phyloP scores from a whole-genome alignment of 2,888 invertebrate genomes.

The Podabrus alpinus region DNA sequence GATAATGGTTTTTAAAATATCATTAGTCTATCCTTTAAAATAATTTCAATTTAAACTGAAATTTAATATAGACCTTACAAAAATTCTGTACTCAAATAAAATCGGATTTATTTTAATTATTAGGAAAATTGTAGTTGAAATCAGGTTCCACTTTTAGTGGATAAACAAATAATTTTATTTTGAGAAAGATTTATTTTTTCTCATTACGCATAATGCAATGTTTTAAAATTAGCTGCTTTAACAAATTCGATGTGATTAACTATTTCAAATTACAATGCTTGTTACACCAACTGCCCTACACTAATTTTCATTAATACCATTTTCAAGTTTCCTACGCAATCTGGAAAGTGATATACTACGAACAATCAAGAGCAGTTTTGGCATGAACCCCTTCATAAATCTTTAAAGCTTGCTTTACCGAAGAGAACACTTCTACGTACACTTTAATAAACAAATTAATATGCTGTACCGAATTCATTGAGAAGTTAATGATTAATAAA shows the following conservation, averaged over 20 bases:
- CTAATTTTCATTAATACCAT: conserved; percentile 15
- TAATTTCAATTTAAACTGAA: conserved; percentile 33
- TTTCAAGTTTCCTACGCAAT: conserved; percentile 10
- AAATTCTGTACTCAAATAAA: not conserved
- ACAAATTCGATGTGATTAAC: conserved; percentile 19
- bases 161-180: not conserved
- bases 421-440: conserved; percentile 7
- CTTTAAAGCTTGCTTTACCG: conserved; percentile 5
- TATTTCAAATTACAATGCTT: conserved; percentile 18
- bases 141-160: not conserved
- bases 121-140: not conserved
- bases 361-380: conserved; percentile 19
- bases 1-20: conserved; percentile 32
- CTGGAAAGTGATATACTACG: conserved; percentile 18
- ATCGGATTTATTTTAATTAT: not conserved
- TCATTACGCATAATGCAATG: not conserved
- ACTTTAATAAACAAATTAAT: conserved; percentile 11
- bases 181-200: not conserved
- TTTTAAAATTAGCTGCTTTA: not conserved
- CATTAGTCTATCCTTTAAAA: conserved; percentile 34
- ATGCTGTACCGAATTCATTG: not conserved
- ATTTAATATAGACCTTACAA: conserved; percentile 23
- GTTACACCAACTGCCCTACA: conserved; percentile 7
- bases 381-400: conserved; percentile 16
- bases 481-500: not conserved